Percentiles rank a stretch among this genome's conserved stretches.
Conservation (phyloP, 2,113 vertebrate genomes). For the Glaucomys volans region DNA sequence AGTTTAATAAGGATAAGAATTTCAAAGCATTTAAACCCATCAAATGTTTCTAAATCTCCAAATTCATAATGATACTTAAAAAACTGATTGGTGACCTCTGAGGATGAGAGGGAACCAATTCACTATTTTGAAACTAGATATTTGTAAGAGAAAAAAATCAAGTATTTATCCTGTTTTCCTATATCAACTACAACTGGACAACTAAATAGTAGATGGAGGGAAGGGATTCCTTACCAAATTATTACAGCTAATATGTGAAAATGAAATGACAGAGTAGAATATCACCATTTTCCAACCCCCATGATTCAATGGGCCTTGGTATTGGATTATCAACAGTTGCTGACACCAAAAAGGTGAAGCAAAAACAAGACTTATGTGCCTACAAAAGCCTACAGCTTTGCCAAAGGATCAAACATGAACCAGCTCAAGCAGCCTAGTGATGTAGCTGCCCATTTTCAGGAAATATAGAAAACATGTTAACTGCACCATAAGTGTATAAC, state of each 20-base stretch:
- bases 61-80: not conserved
- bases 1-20: slow-evolving; percentile 22
- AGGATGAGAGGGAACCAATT: not conserved
- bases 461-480: not conserved
- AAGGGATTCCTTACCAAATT: slow-evolving; percentile 18
- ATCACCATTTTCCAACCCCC: not conserved
- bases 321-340: not conserved
- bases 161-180: slow-evolving; percentile 37
- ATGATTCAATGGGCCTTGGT: not conserved
- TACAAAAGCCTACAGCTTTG: not conserved
- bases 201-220: not conserved
- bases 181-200: not conserved
- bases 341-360: not conserved
- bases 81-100: not conserved
- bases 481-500: not conserved
- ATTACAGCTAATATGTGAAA: slow-evolving; percentile 25
- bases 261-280: not conserved
- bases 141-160: not conserved
- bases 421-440: not conserved
- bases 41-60: slow-evolving; percentile 28
- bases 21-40: slow-evolving; percentile 35
- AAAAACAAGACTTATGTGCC: not conserved
- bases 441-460: not conserved
- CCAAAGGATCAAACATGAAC: not conserved
- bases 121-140: not conserved